Evolutionary conservation across 1,140 invertebrate species (phyloP).

Genomic region (Scaptomyza pallida): DNA sequence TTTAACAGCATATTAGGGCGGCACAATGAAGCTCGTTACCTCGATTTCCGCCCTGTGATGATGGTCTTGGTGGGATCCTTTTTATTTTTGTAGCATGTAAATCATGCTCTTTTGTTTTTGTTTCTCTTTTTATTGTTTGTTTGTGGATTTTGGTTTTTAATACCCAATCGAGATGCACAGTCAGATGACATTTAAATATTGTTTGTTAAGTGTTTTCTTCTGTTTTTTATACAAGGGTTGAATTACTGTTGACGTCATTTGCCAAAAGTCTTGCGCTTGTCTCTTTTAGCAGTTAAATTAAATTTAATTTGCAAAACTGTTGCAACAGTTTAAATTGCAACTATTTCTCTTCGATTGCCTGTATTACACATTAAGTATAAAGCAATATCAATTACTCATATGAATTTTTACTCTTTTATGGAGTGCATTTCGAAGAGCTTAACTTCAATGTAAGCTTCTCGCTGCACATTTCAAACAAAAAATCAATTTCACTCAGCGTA

Average conservation of each 20-base stretch:
- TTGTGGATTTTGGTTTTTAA: neutral
- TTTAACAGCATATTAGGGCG: conserved; percentile 19
- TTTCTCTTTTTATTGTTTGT: neutral
- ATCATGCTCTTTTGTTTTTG: neutral
- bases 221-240: too few species aligned
- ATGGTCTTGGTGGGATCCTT: neutral
- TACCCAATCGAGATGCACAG: conserved; percentile 1
- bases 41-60: neutral
- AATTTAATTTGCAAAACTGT: too few species aligned
- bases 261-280: too few species aligned
- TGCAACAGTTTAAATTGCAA: too few species aligned
- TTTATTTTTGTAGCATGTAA: conserved; percentile 16
- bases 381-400: conserved; percentile 9
- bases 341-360: neutral
- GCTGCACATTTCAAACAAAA: neutral
- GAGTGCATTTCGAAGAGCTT: neutral
- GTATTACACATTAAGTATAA: neutral
- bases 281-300: too few species aligned
- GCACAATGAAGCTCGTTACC: neutral
- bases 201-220: neutral
- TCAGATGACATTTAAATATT: neutral
- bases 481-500: conserved; percentile 19
- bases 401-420: neutral
- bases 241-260: too few species aligned
- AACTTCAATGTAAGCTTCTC: conserved; percentile 3